Conservation (phyloP, 2,113 vertebrate species). For the Thalassarche chlororhynchos region DNA sequence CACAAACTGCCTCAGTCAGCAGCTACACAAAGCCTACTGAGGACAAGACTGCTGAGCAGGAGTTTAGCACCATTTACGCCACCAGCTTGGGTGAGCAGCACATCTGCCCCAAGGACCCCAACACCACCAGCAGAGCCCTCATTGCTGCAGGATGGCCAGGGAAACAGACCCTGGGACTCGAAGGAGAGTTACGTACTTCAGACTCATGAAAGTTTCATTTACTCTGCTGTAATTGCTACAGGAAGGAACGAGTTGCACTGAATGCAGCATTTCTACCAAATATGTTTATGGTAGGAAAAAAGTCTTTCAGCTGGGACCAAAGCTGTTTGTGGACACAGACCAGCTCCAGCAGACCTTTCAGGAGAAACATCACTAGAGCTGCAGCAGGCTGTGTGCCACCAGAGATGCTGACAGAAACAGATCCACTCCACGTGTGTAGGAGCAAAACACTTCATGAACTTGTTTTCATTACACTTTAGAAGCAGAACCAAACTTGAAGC, state of each 20-base stretch:
- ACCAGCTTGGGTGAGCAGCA: neutral
- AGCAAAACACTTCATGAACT: neutral
- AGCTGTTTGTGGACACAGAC: neutral
- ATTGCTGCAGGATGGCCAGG: neutral
- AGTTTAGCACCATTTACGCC: neutral
- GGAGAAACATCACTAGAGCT: neutral
- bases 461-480: neutral
- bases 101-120: neutral
- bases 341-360: neutral
- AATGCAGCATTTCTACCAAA: neutral
- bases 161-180: neutral
- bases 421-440: neutral
- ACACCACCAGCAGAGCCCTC: neutral
- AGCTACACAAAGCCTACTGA: neutral
- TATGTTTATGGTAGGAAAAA: neutral
- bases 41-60: neutral
- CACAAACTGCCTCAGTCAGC: neutral
- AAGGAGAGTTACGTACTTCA: neutral
- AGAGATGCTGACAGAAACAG: neutral
- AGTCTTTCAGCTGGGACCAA: neutral
- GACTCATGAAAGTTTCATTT: neutral
- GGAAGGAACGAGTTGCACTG: neutral
- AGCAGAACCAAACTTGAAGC: neutral
- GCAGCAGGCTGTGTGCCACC: neutral
- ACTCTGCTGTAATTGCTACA: neutral